phyloP scores from a whole-genome alignment of 2,888 invertebrate species.

The Tyria jacobaeae region DNA sequence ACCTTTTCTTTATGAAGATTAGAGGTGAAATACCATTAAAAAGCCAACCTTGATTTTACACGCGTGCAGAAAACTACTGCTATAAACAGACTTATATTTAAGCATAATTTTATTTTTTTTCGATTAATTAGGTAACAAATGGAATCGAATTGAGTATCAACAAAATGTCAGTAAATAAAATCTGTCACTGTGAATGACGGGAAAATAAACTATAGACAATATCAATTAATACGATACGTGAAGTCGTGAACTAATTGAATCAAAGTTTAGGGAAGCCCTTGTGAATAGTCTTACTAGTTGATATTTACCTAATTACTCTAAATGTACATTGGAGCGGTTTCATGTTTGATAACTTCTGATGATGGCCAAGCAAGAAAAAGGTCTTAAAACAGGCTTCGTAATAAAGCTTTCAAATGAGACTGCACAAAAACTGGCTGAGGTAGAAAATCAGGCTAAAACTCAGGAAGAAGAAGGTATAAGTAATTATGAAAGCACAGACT shows the following conservation, averaged over 20 bases:
- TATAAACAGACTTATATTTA: background rate
- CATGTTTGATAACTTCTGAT: background rate
- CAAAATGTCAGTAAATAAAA: too few species aligned
- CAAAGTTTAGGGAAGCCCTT: background rate
- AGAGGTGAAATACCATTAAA: too few species aligned
- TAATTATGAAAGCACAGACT: conserved; percentile 18
- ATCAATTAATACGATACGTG: too few species aligned
- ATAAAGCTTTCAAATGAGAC: conserved; percentile 82
- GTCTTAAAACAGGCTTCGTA: conserved; percentile 74
- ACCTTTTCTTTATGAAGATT: too few species aligned
- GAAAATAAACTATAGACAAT: background rate
- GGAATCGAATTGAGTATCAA: background rate
- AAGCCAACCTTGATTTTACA: background rate
- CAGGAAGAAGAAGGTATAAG: conserved; percentile 23
- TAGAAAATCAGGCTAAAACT: conserved; percentile 61
- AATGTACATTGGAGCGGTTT: conserved; percentile 15
- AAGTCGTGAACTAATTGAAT: too few species aligned
- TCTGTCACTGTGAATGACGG: background rate
- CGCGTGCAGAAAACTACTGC: background rate
- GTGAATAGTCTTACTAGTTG: conserved; percentile 12
- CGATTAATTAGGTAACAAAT: background rate
- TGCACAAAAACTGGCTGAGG: conserved; percentile 77
- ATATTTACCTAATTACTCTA: conserved; percentile 8
- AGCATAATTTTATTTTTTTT: background rate
- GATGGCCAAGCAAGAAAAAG: conserved; percentile 71